Base-by-base conservation (phyloP, 2,888 invertebrate genomes). In the Apotomis turbidana region DNA sequence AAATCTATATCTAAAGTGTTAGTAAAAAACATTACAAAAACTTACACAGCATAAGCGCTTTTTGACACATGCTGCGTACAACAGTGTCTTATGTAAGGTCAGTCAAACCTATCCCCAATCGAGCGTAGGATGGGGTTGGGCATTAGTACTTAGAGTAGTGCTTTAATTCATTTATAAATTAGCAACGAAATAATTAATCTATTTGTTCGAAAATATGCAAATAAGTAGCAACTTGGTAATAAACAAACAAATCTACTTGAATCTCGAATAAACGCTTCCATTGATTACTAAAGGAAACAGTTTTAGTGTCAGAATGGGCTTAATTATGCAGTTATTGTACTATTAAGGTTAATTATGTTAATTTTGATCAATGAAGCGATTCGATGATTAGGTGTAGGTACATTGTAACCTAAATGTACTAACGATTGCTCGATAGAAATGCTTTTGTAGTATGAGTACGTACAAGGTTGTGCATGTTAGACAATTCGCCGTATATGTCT, bases 271-370 rank as follows among this genome's bases (percentile, higher is more conserved):
- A 6, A 59, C 13, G 51, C 10, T 51, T 68, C 15, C 58, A 13
- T 38, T 62, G n/a, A 36, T 38, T 44, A 60, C 15, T 12, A 51
- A 51, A 1, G 13, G 36, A 59, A 51, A 41, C 38, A 49, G 5
- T 58, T 27, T 12, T 27, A 27, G 44, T 55, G 61, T 61, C 55
- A 36, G n/a, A 54, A 70, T 52, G 44, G 27, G 44, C 10, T 3
- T 58, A 59, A n/a, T 59, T 46, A 69, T 55, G 8, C 3, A 10
- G 41, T 46, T 27, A 64, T 60, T 46, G 51, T 36, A 2, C 12
- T 44, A 46, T 44, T 59, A 54, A 36, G n/a, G 59, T n/a, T 15
- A 44, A 64, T 64, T 64, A 70, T 64, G 70, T 54, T 52, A 6
- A 36, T 59, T 54, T 27, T 27, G 1, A 64, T 70, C 59, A 54